phyloP scores from a whole-genome alignment of 64 coral and sea anemone genomes.

The Montipora cactus region DNA sequence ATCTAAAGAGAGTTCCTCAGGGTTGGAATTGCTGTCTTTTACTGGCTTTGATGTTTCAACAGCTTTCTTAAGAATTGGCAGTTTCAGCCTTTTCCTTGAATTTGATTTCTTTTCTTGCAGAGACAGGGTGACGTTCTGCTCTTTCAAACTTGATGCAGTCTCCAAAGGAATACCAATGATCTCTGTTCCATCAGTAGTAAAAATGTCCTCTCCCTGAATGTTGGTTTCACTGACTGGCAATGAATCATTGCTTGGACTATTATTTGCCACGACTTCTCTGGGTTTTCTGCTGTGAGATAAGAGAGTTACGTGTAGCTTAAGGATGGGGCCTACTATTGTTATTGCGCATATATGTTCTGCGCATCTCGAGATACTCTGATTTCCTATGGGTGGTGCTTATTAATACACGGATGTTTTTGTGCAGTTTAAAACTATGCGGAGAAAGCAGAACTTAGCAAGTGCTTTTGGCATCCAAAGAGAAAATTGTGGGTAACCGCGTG shows the following conservation, averaged over 20 bases:
- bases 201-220: conserved; percentile 4
- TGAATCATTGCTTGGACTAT: neutral
- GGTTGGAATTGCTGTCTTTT: neutral
- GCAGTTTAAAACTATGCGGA: too few species aligned
- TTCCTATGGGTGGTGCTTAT: too few species aligned
- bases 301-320: neutral
- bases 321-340: too few species aligned
- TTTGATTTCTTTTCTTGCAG: neutral
- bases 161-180: neutral
- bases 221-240: neutral
- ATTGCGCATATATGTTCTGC: too few species aligned
- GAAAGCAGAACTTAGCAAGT: too few species aligned
- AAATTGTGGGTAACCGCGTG: too few species aligned
- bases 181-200: neutral
- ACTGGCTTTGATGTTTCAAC: neutral
- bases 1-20: neutral
- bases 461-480: too few species aligned
- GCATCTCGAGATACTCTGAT: too few species aligned
- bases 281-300: neutral
- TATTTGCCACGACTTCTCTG: neutral
- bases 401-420: too few species aligned
- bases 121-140: neutral
- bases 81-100: conserved; percentile 12
- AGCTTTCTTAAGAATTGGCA: neutral
- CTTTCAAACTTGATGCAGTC: neutral